Evolutionary conservation across 1,140 invertebrate genomes (phyloP), one percentile per base, ranked within the genome.

Genomic region (Belonocnema kinseyi): DNA sequence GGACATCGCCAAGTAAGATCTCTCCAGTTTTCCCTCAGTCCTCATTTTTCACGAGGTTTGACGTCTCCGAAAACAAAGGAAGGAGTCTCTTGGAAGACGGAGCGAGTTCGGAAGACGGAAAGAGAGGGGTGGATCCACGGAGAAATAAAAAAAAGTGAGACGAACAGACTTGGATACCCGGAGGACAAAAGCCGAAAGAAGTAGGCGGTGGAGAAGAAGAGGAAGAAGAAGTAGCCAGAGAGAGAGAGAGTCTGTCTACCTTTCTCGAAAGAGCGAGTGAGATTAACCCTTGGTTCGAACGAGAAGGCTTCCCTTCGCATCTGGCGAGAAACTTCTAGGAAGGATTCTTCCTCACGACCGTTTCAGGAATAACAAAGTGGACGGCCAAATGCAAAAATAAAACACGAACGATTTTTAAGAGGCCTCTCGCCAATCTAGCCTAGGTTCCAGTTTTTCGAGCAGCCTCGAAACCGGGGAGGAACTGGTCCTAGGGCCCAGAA

Each of bases 111-210:
- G 11, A 66, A 66, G 58, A 66, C 21, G 21, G 26, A 66, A 33
- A 66, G 26, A 66, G 19, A 61, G 58, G 40, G 58, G 61, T 16
- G 61, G 40, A 46, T 66, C 61, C 12, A 40, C 26, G 61, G 26
- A 46, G 61, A 40, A 66, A 40, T 40, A 50, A 73, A 40, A 46
- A 70, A 7, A 14, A 19, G 21, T 17, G 51, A 19, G 54, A 58
- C 26, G 75, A 58, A 58, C 50, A 73, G 51, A 70, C 40, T 66
- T 66, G 61, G 61, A 66, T 66, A 66, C 61, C 61, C 61, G 61
- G 61, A 40, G 61, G 61, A 66, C 61, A 66, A 66, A 66, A 66
- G 61, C 61, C 61, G 61, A 61, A 77, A 76, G 50, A 72, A 50
- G 33, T 12, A 75, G 12, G 16, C 51, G 53, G 46, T n/a, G 40